phyloP scores from a whole-genome alignment of 2,888 invertebrate genomes.

The Sinohyriopsis cumingii region DNA sequence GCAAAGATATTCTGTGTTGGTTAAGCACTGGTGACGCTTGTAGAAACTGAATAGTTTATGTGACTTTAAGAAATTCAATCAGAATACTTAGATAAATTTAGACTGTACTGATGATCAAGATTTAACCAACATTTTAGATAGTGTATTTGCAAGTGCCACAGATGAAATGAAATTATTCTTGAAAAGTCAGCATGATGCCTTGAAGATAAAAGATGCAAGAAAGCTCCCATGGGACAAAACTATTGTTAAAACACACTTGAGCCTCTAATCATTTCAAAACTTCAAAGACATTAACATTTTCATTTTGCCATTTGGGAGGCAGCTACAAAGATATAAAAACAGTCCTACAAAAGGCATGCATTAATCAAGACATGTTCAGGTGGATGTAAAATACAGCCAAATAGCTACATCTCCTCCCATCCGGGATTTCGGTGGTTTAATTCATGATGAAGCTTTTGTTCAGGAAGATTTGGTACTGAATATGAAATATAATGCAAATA shows the following conservation, averaged over 20 bases:
- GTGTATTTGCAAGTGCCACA: constrained; percentile 14
- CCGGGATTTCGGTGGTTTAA: constrained; percentile 18
- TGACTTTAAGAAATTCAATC: no score
- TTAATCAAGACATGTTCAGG: constrained; percentile 10
- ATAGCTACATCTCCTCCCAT: constrained; percentile 6
- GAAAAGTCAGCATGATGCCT: constrained; percentile 13
- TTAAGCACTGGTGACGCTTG: no score
- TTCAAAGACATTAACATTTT: constrained; percentile 17
- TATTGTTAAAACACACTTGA: background rate
- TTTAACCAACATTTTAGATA: constrained; percentile 8
- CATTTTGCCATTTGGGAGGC: constrained; percentile 2
- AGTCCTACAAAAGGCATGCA: constrained; percentile 15
- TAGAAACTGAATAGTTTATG: no score
- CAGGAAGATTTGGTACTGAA: constrained; percentile 23
- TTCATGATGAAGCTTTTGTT: constrained; percentile 26
- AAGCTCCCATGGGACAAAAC: constrained; percentile 14
- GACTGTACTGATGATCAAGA: background rate
- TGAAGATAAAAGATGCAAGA: constrained; percentile 7
- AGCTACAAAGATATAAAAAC: no score
- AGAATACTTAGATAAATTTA: no score
- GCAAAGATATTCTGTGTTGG: no score
- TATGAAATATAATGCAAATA: constrained; percentile 6
- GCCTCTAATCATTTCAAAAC: constrained; percentile 12
- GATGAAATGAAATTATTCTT: constrained; percentile 17
- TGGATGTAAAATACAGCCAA: no score